phyloP scores from a whole-genome alignment of 2,797 vertebrate species.

The Steatocranus sp. region DNA sequence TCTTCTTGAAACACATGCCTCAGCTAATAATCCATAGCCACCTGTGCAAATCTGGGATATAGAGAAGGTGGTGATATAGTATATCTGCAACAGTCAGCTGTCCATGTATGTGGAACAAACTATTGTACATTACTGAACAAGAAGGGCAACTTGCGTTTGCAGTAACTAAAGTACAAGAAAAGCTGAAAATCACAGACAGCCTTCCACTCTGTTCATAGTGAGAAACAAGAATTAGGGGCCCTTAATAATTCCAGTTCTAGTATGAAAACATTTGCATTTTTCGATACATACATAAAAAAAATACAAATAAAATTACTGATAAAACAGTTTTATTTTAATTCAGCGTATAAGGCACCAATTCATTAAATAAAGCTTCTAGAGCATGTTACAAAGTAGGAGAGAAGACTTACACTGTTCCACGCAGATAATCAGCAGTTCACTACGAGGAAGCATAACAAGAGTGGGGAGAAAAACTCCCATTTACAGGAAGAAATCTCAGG shows the following conservation, averaged over 20 bases:
- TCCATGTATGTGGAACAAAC: slow-evolving; percentile 9
- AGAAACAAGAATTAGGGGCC: neutral
- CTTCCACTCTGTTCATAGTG: neutral
- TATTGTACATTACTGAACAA: neutral
- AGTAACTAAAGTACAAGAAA: neutral
- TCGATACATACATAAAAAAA: neutral
- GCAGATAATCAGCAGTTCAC: neutral
- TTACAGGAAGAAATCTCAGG: neutral
- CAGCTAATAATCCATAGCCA: slow-evolving; percentile 13
- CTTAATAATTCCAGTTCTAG: neutral
- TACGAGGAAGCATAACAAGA: neutral
- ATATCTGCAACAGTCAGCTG: slow-evolving; percentile 6
- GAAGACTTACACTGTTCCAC: neutral
- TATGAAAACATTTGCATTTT: neutral
- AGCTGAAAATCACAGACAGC: neutral
- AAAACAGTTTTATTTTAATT: neutral
- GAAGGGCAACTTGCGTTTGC: neutral
- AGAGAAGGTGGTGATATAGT: neutral
- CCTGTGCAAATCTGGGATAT: slow-evolving; percentile 25
- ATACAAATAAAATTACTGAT: neutral
- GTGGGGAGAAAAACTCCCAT: neutral
- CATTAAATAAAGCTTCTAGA: neutral
- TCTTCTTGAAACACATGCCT: neutral
- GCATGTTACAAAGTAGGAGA: neutral
- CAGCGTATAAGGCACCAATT: neutral